Evolutionary conservation across 2,113 vertebrate genomes (phyloP).

Genomic region (Oncorhynchus masou): DNA sequence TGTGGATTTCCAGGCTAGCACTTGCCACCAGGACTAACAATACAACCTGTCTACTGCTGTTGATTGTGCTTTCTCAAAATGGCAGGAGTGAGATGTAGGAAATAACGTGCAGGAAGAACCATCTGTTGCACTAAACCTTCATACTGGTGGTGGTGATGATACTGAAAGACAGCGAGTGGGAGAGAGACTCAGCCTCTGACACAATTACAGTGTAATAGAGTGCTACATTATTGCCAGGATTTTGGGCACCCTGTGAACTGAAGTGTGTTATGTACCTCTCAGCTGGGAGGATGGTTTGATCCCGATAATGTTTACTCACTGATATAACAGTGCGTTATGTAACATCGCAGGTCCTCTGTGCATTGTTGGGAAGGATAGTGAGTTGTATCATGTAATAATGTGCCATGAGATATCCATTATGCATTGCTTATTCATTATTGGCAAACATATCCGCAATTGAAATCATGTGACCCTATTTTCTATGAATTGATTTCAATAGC

Average conservation of each 20-base stretch:
- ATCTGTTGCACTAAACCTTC: not conserved
- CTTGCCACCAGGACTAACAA: no score
- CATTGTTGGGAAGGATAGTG: not conserved
- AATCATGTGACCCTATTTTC: no score
- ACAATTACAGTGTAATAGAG: not conserved
- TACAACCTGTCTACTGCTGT: no score
- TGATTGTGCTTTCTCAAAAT: no score
- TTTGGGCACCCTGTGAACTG: constrained; percentile 5
- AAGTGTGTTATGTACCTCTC: not conserved
- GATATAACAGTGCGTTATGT: not conserved
- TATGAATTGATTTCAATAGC: no score
- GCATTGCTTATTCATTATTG: not conserved
- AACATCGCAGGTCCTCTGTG: not conserved
- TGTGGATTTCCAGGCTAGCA: no score
- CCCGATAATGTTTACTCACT: not conserved
- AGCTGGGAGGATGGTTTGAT: not conserved
- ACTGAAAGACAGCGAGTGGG: constrained; percentile 1
- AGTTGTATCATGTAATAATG: not conserved
- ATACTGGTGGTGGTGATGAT: not conserved
- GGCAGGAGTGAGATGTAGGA: not conserved
- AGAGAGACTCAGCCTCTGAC: constrained; percentile 2
- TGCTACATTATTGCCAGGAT: not conserved
- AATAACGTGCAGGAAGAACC: not conserved
- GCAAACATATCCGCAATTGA: no score
- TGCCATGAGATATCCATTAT: not conserved